Evolutionary conservation across 2,797 vertebrate genomes (phyloP).

Genomic region (Sorex maritimensis): DNA sequence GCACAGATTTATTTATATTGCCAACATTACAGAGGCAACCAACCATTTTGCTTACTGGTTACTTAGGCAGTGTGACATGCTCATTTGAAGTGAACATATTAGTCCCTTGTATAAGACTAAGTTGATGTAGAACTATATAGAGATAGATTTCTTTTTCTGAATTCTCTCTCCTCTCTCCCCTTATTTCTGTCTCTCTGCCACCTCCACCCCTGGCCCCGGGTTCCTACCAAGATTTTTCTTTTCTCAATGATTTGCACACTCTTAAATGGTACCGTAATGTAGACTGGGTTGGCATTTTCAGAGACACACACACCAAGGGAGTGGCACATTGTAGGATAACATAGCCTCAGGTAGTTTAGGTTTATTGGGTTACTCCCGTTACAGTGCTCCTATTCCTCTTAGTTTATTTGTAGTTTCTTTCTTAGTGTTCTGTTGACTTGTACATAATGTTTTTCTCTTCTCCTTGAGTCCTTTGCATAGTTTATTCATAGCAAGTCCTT

Average conservation of each 20-base stretch:
- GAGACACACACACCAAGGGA: neutral
- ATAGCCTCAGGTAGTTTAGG: too few relatives aligned
- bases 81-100: neutral
- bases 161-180: neutral
- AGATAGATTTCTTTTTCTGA: neutral
- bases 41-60: neutral
- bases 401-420: too few relatives aligned
- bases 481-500: too few relatives aligned
- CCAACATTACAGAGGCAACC: neutral
- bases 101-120: neutral
- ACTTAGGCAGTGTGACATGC: neutral
- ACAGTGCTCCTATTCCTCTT: too few relatives aligned
- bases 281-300: neutral
- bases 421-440: too few relatives aligned
- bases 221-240: neutral
- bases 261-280: neutral
- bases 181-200: neutral
- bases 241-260: neutral
- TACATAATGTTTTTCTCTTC: too few relatives aligned
- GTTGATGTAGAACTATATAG: neutral
- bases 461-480: too few relatives aligned
- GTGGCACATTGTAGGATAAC: too few relatives aligned
- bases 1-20: neutral
- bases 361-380: too few relatives aligned
- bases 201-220: too few relatives aligned